Evolutionary conservation across 2,888 invertebrate species (phyloP), one percentile per base, ranked within the genome.

Genomic region (Leptopilina syphax): DNA sequence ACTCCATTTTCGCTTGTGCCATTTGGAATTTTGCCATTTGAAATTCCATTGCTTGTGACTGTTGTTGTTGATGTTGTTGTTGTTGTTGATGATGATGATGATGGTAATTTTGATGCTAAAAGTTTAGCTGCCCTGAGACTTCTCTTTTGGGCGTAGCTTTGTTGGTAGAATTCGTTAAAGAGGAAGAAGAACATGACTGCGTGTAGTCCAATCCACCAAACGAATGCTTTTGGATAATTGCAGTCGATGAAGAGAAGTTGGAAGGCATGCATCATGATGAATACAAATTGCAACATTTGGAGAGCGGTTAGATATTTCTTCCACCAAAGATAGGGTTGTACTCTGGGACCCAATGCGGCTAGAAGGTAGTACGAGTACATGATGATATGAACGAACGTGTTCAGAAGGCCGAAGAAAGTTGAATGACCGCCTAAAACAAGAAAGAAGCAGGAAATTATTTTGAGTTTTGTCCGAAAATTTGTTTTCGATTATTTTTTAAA

Each of bases 321-420:
- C 98, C 98, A 98, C 98, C 98, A 98, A 83, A 98, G 94, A 91
- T 96, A 98, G 88, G 95, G 95, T 92, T 96, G 96, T 92, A 96
- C 94, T 77, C 94, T 93, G 8, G 98, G 98, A 81, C 98, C 98
- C 93, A 98, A 94, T 54, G 98, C 98, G 76, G 98, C 95, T 89
- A 98, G 93, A 93, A 98, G 94, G 91, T 98, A 98, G 93, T 98
- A 99, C 6, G 95, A 93, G 93, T 99, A 98, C 98, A 99, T 99
- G 85, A 98, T 94, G 88, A 98, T 96, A 93, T 99, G 98, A n/a
- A 99, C 98, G 92, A 98, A 98, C 0, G 98, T 97, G 93, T 98
- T 99, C 89, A 98, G 93, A 87, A 98, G 94, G 1, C 98, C 97
- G 92, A 98, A 98, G 94, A 98, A 98, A 6, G 98, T 98, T 87